These are phyloP conservation scores for Pegoplata infirma DNA, from an alignment of 2,888 invertebrate genomes.

Conservation along the genomic window DNA sequence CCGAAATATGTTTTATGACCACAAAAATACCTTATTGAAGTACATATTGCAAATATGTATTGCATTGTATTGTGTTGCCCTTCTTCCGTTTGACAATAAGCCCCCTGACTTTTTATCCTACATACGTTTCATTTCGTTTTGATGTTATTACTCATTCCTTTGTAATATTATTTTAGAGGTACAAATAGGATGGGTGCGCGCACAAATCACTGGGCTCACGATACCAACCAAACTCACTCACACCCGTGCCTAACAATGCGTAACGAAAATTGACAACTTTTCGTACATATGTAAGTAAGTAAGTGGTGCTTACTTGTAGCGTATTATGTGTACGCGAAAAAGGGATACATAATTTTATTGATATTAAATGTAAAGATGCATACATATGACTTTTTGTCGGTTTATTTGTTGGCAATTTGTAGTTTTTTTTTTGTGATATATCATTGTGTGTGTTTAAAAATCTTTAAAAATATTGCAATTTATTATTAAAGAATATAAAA, in stretches of 20 bases:
- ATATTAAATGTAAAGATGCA: background rate
- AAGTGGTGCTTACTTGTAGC: too few relatives aligned
- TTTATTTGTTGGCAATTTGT: background rate
- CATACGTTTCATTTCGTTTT: too few relatives aligned
- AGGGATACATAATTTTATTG: background rate
- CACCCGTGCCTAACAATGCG: slow-evolving; percentile 44
- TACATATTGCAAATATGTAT: slow-evolving; percentile 18
- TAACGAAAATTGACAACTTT: slow-evolving; percentile 44
- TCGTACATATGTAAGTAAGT: too few relatives aligned
- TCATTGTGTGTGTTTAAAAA: background rate
- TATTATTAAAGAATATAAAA: background rate
- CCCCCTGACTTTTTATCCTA: background rate
- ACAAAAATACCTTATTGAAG: slow-evolving; percentile 20
- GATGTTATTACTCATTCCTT: slow-evolving; percentile 15
- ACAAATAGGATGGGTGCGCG: slow-evolving; percentile 18
- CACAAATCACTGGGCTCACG: background rate
- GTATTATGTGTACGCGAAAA: background rate
- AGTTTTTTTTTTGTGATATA: background rate
- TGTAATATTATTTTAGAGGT: background rate
- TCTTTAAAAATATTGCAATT: background rate
- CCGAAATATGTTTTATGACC: slow-evolving; percentile 31
- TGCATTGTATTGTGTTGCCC: too few relatives aligned
- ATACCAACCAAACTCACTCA: slow-evolving; percentile 8
- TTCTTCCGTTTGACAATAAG: slow-evolving; percentile 12
- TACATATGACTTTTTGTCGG: background rate